Conservation (phyloP, 2,888 invertebrate species). For the Cloeon dipterum region DNA sequence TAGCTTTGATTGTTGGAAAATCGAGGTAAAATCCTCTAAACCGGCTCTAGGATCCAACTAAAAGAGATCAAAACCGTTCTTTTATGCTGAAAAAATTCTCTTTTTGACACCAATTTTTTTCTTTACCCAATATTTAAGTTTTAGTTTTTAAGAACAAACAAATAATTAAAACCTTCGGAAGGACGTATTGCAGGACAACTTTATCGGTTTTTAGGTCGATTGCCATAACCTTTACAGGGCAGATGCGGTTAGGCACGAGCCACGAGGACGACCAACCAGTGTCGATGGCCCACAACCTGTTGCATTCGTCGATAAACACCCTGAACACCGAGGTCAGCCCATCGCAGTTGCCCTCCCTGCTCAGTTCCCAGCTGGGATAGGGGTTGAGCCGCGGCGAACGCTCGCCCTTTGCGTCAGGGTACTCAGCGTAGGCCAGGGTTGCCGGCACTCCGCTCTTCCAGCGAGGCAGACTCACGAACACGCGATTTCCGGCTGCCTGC, state of each 20-base stretch:
- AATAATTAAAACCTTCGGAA: constrained; percentile 39
- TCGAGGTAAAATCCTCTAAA: too few species aligned
- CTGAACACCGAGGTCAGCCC: constrained; percentile 50
- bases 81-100: too few species aligned
- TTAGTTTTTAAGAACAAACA: too few species aligned
- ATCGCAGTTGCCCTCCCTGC: constrained; percentile 35
- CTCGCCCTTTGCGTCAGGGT: constrained; percentile 15
- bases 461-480: constrained; percentile 50
- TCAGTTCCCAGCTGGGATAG: constrained; percentile 57
- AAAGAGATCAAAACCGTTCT: too few species aligned
- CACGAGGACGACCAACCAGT: too few species aligned
- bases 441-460: constrained; percentile 47
- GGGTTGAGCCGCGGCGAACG: constrained; percentile 52
- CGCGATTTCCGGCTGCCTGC: constrained; percentile 46
- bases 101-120: too few species aligned
- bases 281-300: constrained; percentile 57
- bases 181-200: constrained; percentile 35
- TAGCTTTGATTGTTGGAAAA: too few species aligned
- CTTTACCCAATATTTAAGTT: too few species aligned
- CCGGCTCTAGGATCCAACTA: too few species aligned
- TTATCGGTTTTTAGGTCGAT: constrained; percentile 50
- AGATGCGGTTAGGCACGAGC: too few species aligned
- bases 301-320: constrained; percentile 48
- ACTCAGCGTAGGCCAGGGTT: constrained; percentile 36
- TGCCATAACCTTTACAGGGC: constrained; percentile 36